Percentiles rank a stretch among this genome's conserved stretches.
Evolutionary conservation across 64 coral and sea anemone genomes (phyloP).

Genomic region (Stichodactyla helianthus): DNA sequence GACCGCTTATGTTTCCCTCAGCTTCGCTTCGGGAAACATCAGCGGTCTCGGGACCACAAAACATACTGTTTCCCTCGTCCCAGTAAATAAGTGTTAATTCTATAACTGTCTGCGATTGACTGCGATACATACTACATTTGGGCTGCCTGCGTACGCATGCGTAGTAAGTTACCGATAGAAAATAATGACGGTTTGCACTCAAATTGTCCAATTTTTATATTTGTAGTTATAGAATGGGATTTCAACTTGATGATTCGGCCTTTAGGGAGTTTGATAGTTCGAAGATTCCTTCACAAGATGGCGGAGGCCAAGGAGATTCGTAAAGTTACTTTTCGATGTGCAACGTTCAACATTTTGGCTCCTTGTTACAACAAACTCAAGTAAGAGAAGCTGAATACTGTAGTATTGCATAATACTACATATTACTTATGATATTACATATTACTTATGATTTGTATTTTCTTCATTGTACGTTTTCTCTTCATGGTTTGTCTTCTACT

Average conservation of each 20-base stretch:
- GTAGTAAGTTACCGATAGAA: not conserved
- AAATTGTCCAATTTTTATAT: not conserved
- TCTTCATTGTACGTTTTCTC: too few relatives aligned
- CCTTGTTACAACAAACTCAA: constrained; percentile 46
- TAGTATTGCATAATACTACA: too few relatives aligned
- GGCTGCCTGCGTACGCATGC: not conserved
- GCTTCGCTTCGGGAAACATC: too few relatives aligned
- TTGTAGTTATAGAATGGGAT: constrained; percentile 42
- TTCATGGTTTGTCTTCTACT: too few relatives aligned
- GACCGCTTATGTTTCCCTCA: too few relatives aligned
- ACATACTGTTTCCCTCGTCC: too few relatives aligned
- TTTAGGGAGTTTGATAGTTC: constrained; percentile 6
- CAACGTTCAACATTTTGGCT: constrained; percentile 56
- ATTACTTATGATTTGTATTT: too few relatives aligned
- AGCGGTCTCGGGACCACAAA: too few relatives aligned
- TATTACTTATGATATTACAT: too few relatives aligned
- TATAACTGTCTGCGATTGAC: too few relatives aligned
- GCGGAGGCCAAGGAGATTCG: not conserved
- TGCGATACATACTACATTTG: not conserved
- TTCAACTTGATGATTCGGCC: constrained; percentile 43
- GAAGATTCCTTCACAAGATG: constrained; percentile 43
- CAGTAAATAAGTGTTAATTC: too few relatives aligned
- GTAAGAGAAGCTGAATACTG: not conserved
- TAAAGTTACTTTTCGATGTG: constrained; percentile 33
- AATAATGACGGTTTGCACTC: not conserved